Conservation (phyloP, 2,888 invertebrate species). For the Unio pictorum region DNA sequence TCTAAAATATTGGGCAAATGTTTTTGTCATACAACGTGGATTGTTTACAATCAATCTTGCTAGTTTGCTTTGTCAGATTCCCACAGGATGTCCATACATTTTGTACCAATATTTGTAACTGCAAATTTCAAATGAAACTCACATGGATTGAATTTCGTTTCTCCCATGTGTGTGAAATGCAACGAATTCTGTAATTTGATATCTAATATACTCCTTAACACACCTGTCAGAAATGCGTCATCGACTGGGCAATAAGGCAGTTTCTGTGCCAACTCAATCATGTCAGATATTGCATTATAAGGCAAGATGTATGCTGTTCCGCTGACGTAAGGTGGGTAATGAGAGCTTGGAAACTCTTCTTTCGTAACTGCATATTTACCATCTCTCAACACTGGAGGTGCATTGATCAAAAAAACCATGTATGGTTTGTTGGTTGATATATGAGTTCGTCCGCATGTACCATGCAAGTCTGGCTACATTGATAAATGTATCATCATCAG, state of each 20-base stretch:
- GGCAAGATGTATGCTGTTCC: slow-evolving; percentile 52
- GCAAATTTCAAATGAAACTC: too few species aligned
- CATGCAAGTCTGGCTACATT: slow-evolving; percentile 27
- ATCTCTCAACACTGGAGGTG: slow-evolving; percentile 25
- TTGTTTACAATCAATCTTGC: too few species aligned
- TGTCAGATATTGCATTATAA: slow-evolving; percentile 25
- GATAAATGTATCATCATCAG: slow-evolving; percentile 45
- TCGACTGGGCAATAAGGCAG: slow-evolving; percentile 51
- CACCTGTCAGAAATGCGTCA: slow-evolving; percentile 58
- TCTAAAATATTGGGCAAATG: too few species aligned
- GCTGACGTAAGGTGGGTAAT: slow-evolving; percentile 47
- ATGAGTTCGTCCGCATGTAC: slow-evolving; percentile 11
- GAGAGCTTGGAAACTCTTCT: slow-evolving; percentile 29
- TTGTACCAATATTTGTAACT: too few species aligned
- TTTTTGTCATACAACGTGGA: too few species aligned
- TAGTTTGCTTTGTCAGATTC: too few species aligned
- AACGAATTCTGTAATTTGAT: slow-evolving; percentile 5
- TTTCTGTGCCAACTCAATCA: slow-evolving; percentile 38
- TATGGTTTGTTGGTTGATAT: slow-evolving; percentile 25
- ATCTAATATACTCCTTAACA: slow-evolving; percentile 39
- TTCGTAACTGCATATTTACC: slow-evolving; percentile 45
- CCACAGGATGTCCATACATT: too few species aligned
- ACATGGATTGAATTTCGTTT: too few species aligned
- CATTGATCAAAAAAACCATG: slow-evolving; percentile 28
- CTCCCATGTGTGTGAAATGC: too few species aligned